A percentile compares a stretch with the other conserved stretches of the same genome.
Evolutionary conservation across 2,797 vertebrate species (phyloP).

Genomic region (Xiphophorus birchmanni): DNA sequence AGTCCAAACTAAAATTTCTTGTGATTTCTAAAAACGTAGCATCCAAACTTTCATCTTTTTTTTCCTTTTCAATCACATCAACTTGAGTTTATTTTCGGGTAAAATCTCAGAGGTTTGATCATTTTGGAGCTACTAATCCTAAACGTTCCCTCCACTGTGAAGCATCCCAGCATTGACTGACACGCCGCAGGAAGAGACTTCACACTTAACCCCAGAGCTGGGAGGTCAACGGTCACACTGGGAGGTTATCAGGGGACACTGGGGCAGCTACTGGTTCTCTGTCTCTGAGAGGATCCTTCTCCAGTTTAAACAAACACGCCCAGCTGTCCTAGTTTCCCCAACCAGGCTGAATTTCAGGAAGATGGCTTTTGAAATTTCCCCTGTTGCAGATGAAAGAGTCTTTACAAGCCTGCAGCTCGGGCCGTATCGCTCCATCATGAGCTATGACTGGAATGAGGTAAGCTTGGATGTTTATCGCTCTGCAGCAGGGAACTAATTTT

Average conservation of each 20-base stretch:
- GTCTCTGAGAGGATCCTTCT: neutral
- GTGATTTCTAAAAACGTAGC: neutral
- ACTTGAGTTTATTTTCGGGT: neutral
- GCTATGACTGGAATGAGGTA: constrained; percentile 46
- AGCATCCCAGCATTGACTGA: neutral
- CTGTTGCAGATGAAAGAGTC: neutral
- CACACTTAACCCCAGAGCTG: constrained; percentile 51
- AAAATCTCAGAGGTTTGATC: neutral
- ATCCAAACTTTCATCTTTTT: neutral
- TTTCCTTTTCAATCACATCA: neutral
- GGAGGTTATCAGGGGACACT: constrained; percentile 47
- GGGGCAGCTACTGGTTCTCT: constrained; percentile 22
- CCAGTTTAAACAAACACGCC: neutral
- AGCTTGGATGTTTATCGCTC: constrained; percentile 48
- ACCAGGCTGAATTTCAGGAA: neutral
- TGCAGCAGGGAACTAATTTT: constrained; percentile 40
- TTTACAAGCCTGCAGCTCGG: constrained; percentile 7
- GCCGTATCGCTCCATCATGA: constrained; percentile 39
- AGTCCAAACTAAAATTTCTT: neutral
- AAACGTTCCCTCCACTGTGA: neutral
- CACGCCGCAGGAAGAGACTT: constrained; percentile 19
- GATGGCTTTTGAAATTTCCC: constrained; percentile 13
- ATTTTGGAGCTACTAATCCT: neutral
- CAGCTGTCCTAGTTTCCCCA: neutral
- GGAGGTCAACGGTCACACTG: constrained; percentile 47